Percentiles rank a stretch among this genome's conserved stretches.
Evolutionary conservation across 2,797 vertebrate genomes (phyloP).

Genomic region (Enteromius mattozi): DNA sequence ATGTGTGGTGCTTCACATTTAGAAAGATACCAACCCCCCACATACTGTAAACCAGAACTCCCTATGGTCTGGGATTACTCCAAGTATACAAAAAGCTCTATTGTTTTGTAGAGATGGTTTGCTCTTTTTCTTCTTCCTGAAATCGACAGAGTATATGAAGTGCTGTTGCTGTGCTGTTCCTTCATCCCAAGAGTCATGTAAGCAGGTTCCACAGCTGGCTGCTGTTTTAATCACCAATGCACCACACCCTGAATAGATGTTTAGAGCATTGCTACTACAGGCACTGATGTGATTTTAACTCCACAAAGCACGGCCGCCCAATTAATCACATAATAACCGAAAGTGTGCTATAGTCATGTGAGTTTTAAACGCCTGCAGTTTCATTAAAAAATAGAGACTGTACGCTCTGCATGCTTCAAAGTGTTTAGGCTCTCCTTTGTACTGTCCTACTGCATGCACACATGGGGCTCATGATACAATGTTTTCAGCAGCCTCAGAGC

Average conservation of each 20-base stretch:
- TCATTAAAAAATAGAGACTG: not conserved
- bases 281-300: slow-evolving; percentile 6
- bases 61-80: not conserved
- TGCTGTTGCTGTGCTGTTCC: slow-evolving; percentile 11
- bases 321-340: not conserved
- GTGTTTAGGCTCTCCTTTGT: slow-evolving; percentile 2
- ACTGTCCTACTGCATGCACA: slow-evolving; percentile 17
- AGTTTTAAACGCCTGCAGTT: slow-evolving; percentile 20
- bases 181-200: not conserved
- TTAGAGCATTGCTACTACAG: slow-evolving; percentile 11
- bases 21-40: not conserved
- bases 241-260: slow-evolving; percentile 13
- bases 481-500: slow-evolving; percentile 14
- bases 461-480: slow-evolving; percentile 11
- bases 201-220: not conserved
- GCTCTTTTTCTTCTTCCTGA: slow-evolving; percentile 43
- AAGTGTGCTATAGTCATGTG: not conserved
- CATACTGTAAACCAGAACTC: not conserved
- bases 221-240: slow-evolving; percentile 32
- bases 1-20: not conserved
- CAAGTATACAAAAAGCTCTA: not conserved
- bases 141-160: slow-evolving; percentile 9
- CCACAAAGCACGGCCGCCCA: not conserved
- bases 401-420: not conserved
- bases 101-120: slow-evolving; percentile 26